Conservation (phyloP, 2,888 invertebrate genomes). For the Dione vanillae region DNA sequence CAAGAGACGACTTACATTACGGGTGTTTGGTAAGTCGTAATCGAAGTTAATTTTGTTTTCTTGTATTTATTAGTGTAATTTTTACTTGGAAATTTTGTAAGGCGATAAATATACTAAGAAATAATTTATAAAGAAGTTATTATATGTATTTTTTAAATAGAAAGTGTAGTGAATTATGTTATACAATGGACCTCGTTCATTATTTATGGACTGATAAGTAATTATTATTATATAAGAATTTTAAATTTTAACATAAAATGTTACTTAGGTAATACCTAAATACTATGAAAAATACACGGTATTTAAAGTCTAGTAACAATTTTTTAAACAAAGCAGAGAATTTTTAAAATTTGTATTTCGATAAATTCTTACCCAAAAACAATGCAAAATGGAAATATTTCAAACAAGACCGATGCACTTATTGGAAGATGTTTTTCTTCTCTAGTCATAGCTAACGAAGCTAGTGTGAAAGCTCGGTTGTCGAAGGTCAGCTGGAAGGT, state of each 20-base stretch:
- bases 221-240: too few species aligned
- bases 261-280: too few species aligned
- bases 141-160: neutral
- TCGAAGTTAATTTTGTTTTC: neutral
- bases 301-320: too few species aligned
- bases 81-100: neutral
- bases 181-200: too few species aligned
- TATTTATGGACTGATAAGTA: too few species aligned
- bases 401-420: slow-evolving; percentile 94
- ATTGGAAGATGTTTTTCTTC: slow-evolving; percentile 95
- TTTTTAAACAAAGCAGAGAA: too few species aligned
- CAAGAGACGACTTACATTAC: neutral
- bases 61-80: slow-evolving; percentile 7
- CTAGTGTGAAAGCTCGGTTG: slow-evolving; percentile 94
- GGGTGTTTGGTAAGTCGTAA: neutral
- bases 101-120: neutral
- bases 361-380: slow-evolving; percentile 91
- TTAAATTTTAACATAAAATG: too few species aligned
- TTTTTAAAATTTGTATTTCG: too few species aligned
- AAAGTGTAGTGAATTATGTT: too few species aligned
- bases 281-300: too few species aligned
- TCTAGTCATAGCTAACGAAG: slow-evolving; percentile 92
- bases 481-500: slow-evolving; percentile 97
- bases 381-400: slow-evolving; percentile 99
- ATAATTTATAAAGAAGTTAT: too few species aligned